Evolutionary conservation across 1,140 invertebrate genomes (phyloP).

Genomic region (Trinorchestia longiramus): DNA sequence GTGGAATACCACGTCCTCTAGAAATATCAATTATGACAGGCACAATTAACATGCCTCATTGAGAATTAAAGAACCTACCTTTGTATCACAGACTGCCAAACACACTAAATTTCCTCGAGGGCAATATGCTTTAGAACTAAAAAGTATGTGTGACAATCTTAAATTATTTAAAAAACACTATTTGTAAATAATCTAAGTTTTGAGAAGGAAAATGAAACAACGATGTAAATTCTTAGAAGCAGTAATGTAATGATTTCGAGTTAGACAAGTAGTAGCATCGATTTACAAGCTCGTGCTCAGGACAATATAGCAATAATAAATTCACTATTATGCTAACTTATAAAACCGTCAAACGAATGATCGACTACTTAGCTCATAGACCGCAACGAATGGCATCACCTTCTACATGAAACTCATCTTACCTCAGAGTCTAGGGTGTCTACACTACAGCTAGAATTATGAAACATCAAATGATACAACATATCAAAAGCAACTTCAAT

Average conservation of each 20-base stretch:
- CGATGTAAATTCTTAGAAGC: conserved; percentile 16
- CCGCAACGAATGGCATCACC: neutral
- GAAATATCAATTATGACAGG: neutral
- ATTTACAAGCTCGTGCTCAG: conserved; percentile 53
- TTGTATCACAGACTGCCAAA: no score
- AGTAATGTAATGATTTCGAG: conserved; percentile 48
- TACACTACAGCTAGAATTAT: neutral
- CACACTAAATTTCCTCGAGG: no score
- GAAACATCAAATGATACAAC: neutral
- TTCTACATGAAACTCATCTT: neutral
- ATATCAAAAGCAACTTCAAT: neutral
- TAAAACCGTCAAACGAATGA: conserved; percentile 34
- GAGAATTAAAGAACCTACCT: neutral
- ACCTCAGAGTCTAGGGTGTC: neutral
- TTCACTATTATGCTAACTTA: neutral
- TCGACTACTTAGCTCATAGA: neutral
- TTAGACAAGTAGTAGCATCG: conserved; percentile 44
- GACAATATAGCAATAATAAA: conserved; percentile 42
- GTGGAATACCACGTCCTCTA: neutral
- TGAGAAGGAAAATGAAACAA: neutral
- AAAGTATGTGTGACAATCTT: neutral
- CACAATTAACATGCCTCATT: neutral
- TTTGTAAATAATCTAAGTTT: neutral
- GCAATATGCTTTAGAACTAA: no score
- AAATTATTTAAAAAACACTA: neutral